These are phyloP conservation scores for Tachystola acroxantha DNA, from an alignment of 2,888 invertebrate genomes.

Conservation along the genomic window DNA sequence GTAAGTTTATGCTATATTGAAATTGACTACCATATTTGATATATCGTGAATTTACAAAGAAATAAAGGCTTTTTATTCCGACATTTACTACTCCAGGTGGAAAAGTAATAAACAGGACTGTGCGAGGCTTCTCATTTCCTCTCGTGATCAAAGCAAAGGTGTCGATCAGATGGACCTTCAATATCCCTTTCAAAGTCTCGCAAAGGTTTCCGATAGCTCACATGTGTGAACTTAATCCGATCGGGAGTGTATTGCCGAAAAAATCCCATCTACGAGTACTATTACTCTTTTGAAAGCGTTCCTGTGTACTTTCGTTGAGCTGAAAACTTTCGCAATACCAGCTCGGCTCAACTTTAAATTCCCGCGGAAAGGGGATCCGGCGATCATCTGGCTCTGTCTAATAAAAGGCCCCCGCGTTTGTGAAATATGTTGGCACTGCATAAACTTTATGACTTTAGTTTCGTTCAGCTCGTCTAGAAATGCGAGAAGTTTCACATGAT, in stretches of 20 bases:
- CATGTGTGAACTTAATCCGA: conserved; percentile 60
- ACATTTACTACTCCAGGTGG: too few relatives aligned
- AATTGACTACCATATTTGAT: too few relatives aligned
- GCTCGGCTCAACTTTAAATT: conserved; percentile 56
- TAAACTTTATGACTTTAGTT: conserved; percentile 73
- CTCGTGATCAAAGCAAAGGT: too few relatives aligned
- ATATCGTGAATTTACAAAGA: too few relatives aligned
- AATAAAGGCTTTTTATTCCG: too few relatives aligned
- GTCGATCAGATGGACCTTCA: conserved; percentile 3
- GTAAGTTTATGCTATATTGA: too few relatives aligned
- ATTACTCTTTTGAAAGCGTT: conserved; percentile 72
- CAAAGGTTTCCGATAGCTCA: conserved; percentile 48
- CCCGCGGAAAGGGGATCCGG: conserved; percentile 29
- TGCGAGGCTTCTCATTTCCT: too few relatives aligned
- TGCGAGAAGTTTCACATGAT: conserved; percentile 48
- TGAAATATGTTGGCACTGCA: conserved; percentile 75
- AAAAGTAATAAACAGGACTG: too few relatives aligned
- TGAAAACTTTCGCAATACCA: conserved; percentile 73
- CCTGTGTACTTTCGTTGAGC: conserved; percentile 73
- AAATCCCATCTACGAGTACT: conserved; percentile 46
- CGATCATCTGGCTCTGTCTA: conserved; percentile 66
- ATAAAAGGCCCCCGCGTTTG: conserved; percentile 62
- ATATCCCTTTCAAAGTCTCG: conserved; percentile 26
- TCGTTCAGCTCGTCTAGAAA: conserved; percentile 40
- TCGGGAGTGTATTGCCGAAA: conserved; percentile 34